Base-by-base conservation (phyloP, 2,888 invertebrate species). In the Calameuta filiformis region DNA sequence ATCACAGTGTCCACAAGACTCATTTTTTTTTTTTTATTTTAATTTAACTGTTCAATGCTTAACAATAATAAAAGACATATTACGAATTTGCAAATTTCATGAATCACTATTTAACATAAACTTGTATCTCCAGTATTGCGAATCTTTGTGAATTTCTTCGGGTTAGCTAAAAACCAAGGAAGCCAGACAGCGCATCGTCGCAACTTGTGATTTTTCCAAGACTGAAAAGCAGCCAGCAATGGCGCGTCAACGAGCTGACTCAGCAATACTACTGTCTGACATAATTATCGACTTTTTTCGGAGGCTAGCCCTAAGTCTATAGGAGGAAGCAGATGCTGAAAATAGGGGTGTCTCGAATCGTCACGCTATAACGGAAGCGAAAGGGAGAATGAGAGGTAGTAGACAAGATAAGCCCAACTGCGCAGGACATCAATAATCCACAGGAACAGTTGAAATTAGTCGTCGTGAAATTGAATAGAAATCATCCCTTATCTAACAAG, bases 401-500 rank as follows among this genome's bases (percentile, higher is more conserved):
- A 15, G 40, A 40, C 40, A 40, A 40, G 6, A 23, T 15, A 2
- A 56, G 9, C 23, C 9, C 9, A 56, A 56, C 23, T 23, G 23
- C 15, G 35, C 12, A 23, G 12, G 34, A 37, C 68, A 35, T 31
- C 68, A 56, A 68, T 77, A 74, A 77, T 75, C 30, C 56, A 33
- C 3, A 11, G 73, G 31, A 73, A 77, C 31, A 77, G 37, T 37
- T 33, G 35, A 31, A 31, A 76, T 73, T 35, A 76, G 74, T 76
- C 23, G 71, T 40, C 40, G 37, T 15, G 30, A 31, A 40, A 73
- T 31, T 33, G 68, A 77, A 31, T 30, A 30, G 12, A 11, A 73
- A 56, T 73, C 73, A 31, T 77, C 71, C 15, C 12, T 30, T 71
- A 35, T 31, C 71, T 40, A 77, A 73, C 56, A 33, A 31, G 73